A percentile compares a stretch with the other conserved stretches of the same genome.
phyloP scores from a whole-genome alignment of 1,140 invertebrate genomes.

The Drosophila funebris region DNA sequence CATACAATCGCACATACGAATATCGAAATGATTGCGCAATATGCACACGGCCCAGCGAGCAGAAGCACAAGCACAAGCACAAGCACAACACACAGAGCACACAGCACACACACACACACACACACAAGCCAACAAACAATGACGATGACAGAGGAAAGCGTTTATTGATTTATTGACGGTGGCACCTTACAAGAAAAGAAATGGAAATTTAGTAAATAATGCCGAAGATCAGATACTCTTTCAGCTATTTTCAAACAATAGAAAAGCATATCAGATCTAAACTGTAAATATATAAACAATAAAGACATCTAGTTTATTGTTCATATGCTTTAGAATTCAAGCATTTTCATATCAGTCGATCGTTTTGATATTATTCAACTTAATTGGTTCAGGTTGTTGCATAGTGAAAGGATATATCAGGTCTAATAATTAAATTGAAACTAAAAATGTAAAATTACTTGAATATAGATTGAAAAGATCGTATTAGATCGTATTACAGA shows the following conservation, averaged over 20 bases:
- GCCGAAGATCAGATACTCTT: background rate
- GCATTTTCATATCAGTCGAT: too few species aligned
- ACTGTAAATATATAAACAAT: too few species aligned
- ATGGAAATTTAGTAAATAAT: background rate
- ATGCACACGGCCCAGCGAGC: slow-evolving; percentile 63
- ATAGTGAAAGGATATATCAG: too few species aligned
- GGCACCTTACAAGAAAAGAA: slow-evolving; percentile 37
- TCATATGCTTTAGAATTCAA: too few species aligned
- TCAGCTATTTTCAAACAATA: background rate
- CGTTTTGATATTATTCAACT: too few species aligned
- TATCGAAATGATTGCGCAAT: slow-evolving; percentile 64
- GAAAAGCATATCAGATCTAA: too few species aligned
- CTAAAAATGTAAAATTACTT: too few species aligned
- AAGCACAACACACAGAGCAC: slow-evolving; percentile 13
- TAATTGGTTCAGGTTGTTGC: too few species aligned
- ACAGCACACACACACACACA: slow-evolving; percentile 19
- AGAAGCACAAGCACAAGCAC: slow-evolving; percentile 17
- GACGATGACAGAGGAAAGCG: slow-evolving; percentile 61
- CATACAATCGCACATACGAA: slow-evolving; percentile 54
- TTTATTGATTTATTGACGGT: slow-evolving; percentile 72
- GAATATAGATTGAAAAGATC: too few species aligned
- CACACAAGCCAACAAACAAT: slow-evolving; percentile 17
- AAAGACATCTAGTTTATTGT: too few species aligned
- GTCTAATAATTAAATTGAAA: too few species aligned
- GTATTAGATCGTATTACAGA: too few species aligned